Base-by-base conservation (phyloP, 2,888 invertebrate genomes). In the Drosophila nigricruria region DNA sequence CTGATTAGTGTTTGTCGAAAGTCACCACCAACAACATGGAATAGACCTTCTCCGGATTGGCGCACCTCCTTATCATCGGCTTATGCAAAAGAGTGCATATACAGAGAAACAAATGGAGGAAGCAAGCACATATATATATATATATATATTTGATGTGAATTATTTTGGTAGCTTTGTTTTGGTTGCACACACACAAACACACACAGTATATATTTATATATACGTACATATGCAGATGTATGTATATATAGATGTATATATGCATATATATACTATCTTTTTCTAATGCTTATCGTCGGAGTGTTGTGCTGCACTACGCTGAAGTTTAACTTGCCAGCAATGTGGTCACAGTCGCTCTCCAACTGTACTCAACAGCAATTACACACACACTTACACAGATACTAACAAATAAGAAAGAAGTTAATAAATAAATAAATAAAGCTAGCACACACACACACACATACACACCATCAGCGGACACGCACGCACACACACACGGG, bases 251-350 rank as follows among this genome's bases (percentile, higher is more conserved):
- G 4, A n/a, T n/a, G n/a, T 30, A 30, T 30, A 9, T 23, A 32
- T 25, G 25, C 8, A 45, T 34, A 20, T 30, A 23, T 32, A 32
- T 43, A 45, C 18, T 12, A 12, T 57, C n/a, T 23, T 42, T 18
- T 50, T 50, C 8, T 20, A 62, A 30, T 52, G 23, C 45, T 52
- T 59, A 58, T 30, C 43, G 10, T 30, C 43, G 10, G 23, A 34
- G 56, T 57, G 78, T 18, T 75, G 65, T 52, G 57, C 61, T 52
- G 57, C 61, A 64, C 63, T 56, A 62, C 54, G 81, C 79, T 64
- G 5, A 70, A 86, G 87, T 82, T 63, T 67, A 82, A 82, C 82
- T 82, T 83, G 58, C 34, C 45, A 60, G 68, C 53, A 38, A 38
- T 54, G 23, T 30, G 38, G 32, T 38, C 34, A 10, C 73, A 56